Evolutionary conservation across 2,888 invertebrate genomes (phyloP), one percentile per base, ranked within the genome.

Genomic region (Diloba caeruleocephala): DNA sequence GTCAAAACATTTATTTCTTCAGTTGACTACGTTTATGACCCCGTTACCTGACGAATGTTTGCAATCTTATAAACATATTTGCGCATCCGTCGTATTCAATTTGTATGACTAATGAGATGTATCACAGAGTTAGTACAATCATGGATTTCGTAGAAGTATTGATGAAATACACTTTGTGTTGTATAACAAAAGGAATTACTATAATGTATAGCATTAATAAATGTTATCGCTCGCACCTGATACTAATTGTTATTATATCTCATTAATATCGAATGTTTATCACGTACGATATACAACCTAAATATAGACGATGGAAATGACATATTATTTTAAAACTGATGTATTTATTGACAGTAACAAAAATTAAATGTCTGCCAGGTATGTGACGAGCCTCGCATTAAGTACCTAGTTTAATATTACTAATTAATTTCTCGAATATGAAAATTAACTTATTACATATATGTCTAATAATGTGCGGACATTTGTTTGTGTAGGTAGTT

Each of bases 31-130:
- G 9, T 44, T 46, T 36, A 50, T 49, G 33, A 55, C 41, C n/a
- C 64, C 46, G 66, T 56, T 71, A 73, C 62, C 55, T 63, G 52
- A 48, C 56, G 45, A 62, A 59, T 62, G 46, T 63, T 56, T 56
- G 64, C 57, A 53, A 60, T 58, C 46, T 52, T 46, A 34, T 43
- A 17, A 43, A 26, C 29, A 9, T 56, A 62, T 69, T 59, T 61
- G 32, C 44, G 10, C 64, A 69, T 59, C 51, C 55, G 57, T 49
- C 51, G 62, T 58, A 69, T 66, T 70, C 44, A 71, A 73, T 54
- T 21, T 41, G 49, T 55, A 62, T 78, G 78, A 79, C 63, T 81
- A 78, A 78, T 14, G 51, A 66, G 52, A 62, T 64, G 69, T 63
- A 74, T 74, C 64, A 67, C 63, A 56, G 62, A 71, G 77, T 72